Conservation (phyloP, 2,888 invertebrate genomes). For the Stenchaetothrips biformis region DNA sequence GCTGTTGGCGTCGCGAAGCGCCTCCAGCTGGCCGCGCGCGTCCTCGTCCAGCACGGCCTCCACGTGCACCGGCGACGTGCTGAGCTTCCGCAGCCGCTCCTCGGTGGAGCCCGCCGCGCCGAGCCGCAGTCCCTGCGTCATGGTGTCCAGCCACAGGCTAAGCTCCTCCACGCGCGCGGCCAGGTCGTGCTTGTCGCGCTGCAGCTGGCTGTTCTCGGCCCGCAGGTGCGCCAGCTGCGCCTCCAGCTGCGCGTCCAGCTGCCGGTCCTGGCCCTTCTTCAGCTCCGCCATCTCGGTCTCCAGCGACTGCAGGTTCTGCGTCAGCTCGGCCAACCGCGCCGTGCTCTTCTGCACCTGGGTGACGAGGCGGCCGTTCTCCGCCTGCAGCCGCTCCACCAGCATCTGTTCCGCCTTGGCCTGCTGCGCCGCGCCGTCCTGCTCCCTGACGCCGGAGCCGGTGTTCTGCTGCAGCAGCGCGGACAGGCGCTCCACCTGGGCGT, state of each 20-base stretch:
- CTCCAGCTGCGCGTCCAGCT: neutral
- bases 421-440: neutral
- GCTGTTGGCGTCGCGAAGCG: conserved; percentile 2
- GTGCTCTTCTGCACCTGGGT: neutral
- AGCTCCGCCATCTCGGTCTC: neutral
- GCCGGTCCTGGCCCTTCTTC: neutral
- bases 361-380: neutral
- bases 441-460: neutral
- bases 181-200: neutral
- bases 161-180: neutral
- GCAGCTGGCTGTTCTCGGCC: conserved; percentile 1
- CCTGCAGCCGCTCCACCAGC: neutral
- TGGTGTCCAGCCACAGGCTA: neutral
- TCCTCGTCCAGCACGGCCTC: neutral
- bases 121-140: neutral
- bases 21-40: neutral
- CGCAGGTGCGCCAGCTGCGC: neutral
- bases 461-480: conserved; percentile 12
- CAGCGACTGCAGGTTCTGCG: neutral
- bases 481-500: neutral
- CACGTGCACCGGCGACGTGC: neutral
- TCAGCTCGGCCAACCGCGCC: neutral
- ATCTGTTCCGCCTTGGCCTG: neutral
- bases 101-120: neutral
- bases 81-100: neutral